Conservation (phyloP, 1,140 invertebrate species). For the Lasioglossum baleicum region DNA sequence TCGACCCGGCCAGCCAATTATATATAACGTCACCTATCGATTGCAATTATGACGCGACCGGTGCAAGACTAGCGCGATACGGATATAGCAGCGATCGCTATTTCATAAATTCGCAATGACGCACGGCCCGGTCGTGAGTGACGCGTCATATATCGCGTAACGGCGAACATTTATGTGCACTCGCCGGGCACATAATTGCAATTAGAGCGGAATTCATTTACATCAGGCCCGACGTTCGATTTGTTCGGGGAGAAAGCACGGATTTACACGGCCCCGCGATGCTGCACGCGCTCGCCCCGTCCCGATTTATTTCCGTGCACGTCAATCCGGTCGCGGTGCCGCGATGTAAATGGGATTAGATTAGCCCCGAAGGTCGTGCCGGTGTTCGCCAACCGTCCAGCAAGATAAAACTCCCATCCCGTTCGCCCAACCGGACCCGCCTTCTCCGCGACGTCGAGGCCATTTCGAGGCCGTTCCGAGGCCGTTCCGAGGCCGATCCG, state of each 20-base stretch:
- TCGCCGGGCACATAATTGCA: conserved; percentile 65
- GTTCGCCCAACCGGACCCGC: too few relatives aligned
- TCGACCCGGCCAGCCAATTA: conserved; percentile 48
- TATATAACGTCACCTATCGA: conserved; percentile 52
- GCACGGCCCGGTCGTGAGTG: conserved; percentile 48
- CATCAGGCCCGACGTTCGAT: conserved; percentile 65
- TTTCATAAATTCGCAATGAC: conserved; percentile 66
- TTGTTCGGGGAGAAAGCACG: conserved; percentile 61
- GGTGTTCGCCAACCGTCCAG: too few relatives aligned
- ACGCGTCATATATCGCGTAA: conserved; percentile 63
- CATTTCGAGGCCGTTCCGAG: too few relatives aligned
- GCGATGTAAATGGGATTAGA: conserved; percentile 63
- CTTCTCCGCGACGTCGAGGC: too few relatives aligned
- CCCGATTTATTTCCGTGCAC: conserved; percentile 62
- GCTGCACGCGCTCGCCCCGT: conserved; percentile 35
- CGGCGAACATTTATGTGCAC: conserved; percentile 57
- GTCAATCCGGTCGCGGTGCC: conserved; percentile 53
- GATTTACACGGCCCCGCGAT: conserved; percentile 54
- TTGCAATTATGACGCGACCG: conserved; percentile 56
- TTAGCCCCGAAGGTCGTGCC: conserved; percentile 36
- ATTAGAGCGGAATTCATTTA: conserved; percentile 69
- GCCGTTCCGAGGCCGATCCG: too few relatives aligned
- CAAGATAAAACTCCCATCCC: background rate
- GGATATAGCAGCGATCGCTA: conserved; percentile 52
- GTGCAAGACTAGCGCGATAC: too few relatives aligned